A percentile compares a stretch with the other conserved stretches of the same genome.
These are phyloP conservation scores for Echinops telfairi DNA, from an alignment of 2,113 vertebrate species.

Conservation along the genomic window DNA sequence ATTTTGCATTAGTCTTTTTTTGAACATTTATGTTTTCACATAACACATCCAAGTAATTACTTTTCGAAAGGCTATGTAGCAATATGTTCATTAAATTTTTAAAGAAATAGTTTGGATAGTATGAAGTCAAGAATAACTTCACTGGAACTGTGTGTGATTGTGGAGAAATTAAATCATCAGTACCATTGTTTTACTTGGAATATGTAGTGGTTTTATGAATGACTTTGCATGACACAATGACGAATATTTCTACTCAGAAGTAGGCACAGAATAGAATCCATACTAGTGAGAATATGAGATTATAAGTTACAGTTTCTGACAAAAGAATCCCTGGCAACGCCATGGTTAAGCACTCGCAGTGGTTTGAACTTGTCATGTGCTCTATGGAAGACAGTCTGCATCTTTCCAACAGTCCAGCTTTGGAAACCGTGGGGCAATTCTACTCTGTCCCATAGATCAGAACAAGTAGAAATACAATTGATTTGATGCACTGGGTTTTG, in stretches of 20 bases:
- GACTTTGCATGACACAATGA: background rate
- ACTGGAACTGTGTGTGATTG: background rate
- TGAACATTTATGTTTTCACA: slow-evolving; percentile 10
- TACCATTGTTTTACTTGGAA: background rate
- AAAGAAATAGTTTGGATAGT: background rate
- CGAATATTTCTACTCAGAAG: background rate
- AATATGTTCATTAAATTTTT: background rate
- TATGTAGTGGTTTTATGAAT: background rate
- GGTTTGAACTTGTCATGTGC: no score
- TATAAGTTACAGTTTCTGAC: background rate
- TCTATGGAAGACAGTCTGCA: no score
- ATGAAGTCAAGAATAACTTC: slow-evolving; percentile 29
- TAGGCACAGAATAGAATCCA: background rate
- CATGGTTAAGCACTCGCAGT: no score
- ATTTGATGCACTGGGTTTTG: no score
- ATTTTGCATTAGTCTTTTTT: background rate
- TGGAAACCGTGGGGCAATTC: no score
- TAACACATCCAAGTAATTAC: background rate
- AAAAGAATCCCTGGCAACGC: no score
- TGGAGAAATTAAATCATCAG: background rate
- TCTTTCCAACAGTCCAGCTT: no score
- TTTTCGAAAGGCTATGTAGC: background rate
- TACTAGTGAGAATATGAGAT: background rate
- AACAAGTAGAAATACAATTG: no score
- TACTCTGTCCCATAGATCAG: no score